Conservation (phyloP, 2,797 vertebrate genomes). For the Cirrhinus mrigala region DNA sequence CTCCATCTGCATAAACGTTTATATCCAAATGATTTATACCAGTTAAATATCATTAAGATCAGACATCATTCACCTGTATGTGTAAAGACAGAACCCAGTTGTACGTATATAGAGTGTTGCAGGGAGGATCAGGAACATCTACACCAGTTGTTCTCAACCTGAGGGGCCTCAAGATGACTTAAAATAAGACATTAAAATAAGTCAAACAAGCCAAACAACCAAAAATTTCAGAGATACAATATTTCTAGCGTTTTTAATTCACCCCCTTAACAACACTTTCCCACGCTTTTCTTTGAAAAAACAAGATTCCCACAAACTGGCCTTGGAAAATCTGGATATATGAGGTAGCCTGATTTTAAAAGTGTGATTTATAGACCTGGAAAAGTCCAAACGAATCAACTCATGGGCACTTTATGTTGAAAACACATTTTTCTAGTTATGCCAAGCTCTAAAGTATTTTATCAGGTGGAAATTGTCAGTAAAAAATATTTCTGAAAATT, state of each 20-base stretch:
- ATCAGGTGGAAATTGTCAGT: not conserved
- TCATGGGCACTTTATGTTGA: not conserved
- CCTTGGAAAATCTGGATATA: not conserved
- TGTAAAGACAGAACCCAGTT: not conserved
- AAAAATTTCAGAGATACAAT: too few relatives aligned
- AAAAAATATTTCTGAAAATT: too few relatives aligned
- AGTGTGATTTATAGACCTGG: not conserved
- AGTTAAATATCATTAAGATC: not conserved
- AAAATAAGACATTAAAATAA: not conserved
- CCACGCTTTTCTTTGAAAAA: not conserved
- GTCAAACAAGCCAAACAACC: too few relatives aligned
- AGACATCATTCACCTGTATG: not conserved
- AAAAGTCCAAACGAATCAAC: not conserved
- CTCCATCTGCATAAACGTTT: not conserved
- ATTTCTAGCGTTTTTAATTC: not conserved
- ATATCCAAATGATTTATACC: not conserved
- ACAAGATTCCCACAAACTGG: not conserved
- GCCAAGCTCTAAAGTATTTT: not conserved
- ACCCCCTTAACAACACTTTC: not conserved
- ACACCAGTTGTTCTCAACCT: not conserved
- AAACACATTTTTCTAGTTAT: not conserved
- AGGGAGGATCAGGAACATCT: not conserved
- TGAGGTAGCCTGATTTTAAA: not conserved
- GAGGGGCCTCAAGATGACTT: not conserved
- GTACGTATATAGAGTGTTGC: not conserved